phyloP scores from a whole-genome alignment of 1,140 invertebrate genomes.

The Papilio glaucus region DNA sequence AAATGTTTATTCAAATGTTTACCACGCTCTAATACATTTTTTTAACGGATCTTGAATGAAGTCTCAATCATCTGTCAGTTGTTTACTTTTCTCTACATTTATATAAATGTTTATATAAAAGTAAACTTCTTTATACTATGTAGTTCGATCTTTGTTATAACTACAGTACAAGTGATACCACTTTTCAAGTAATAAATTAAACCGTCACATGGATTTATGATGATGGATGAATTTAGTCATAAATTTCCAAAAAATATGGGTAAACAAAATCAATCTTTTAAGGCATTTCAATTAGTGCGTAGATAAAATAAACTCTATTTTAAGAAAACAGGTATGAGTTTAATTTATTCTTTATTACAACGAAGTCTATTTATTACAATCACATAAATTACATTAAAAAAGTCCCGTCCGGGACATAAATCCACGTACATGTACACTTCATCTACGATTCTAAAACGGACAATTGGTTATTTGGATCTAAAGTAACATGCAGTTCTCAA shows the following conservation, averaged over 20 bases:
- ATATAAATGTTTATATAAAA: not conserved
- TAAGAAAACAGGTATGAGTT: conserved; percentile 45
- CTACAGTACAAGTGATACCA: too few species aligned
- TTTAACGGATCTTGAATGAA: conserved; percentile 12
- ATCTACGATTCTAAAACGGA: conserved; percentile 31
- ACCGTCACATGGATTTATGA: too few species aligned
- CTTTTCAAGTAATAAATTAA: too few species aligned
- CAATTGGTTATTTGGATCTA: conserved; percentile 10
- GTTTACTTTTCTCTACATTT: not conserved
- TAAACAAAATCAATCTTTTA: too few species aligned
- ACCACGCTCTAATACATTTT: not conserved
- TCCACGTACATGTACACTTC: conserved; percentile 26
- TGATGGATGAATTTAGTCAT: too few species aligned
- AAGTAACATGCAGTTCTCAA: conserved; percentile 15
- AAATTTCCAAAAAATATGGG: too few species aligned
- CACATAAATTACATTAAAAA: conserved; percentile 71
- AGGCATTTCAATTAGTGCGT: not conserved
- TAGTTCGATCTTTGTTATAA: too few species aligned
- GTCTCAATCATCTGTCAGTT: conserved; percentile 8
- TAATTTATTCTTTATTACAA: conserved; percentile 74
- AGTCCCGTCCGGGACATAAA: conserved; percentile 13
- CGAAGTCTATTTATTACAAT: conserved; percentile 77
- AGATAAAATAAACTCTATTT: not conserved
- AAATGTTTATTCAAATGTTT: conserved; percentile 28
- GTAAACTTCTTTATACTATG: too few species aligned